Evolutionary conservation across 2,113 vertebrate species (phyloP), one percentile per base, ranked within the genome.

Genomic region (Zapornia atra): DNA sequence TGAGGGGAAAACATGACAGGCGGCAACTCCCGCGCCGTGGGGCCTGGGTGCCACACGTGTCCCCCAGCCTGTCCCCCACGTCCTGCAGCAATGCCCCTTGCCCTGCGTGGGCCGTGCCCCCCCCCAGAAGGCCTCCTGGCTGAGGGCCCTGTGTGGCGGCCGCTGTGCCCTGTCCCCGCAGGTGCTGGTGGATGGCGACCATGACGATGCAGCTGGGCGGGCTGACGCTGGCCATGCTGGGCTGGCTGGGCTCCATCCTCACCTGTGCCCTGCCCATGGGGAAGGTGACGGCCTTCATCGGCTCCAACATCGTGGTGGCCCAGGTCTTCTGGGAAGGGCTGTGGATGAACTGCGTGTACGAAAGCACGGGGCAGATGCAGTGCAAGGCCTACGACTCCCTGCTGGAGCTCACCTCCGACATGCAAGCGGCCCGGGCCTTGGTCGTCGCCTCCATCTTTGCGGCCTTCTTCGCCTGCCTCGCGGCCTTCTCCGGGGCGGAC

Each of bases 351-450:
- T 99, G 99, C 0, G 98, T 98, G 88, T 96, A 76, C 11, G 98
- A 99, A 89, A 98, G 98, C 97, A 98, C 98, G 0, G 98, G 99
- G 10, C 98, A 99, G 97, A 98, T 98, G 98, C 98, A 99, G 96
- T 99, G 98, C 92, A 99, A 98, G 88, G 93, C 92, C 12, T 98
- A 99, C 1, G 98, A 98, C 96, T 99, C 98, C 21, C 92, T 99
- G 97, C 92, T 98, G 85, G 98, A 98, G n/a, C 97, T 99, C 51
- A 98, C 98, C 9, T 94, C 66, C 0, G 98, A 99, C 77, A 94
- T 99, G 40, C 98, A 98, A 84, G 98, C 97, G 0, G 98, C 98
- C 26, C 97, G 98, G 0, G 98, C 98, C 61, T 72, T 98, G 60
- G 83, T 98, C 5, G 89, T 99, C 61, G 96, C 98, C 95, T 98